Percentiles rank a stretch among this genome's conserved stretches.
Conservation (phyloP, 2,113 vertebrate genomes). For the Nymphicus hollandicus region DNA sequence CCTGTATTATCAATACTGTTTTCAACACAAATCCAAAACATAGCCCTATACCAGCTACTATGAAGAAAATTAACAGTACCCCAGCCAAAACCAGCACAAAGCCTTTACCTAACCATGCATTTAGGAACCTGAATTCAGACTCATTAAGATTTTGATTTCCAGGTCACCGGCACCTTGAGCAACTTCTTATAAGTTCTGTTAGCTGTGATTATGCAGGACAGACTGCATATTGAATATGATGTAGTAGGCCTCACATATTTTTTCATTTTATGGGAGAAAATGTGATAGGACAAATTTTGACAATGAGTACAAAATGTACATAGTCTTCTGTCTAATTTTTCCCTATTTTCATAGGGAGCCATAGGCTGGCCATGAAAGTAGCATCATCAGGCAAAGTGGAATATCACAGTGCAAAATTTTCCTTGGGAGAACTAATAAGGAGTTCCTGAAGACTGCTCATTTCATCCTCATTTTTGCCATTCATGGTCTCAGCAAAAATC, state of each 20-base stretch:
- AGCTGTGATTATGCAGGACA: neutral
- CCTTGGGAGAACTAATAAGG: rapidly evolving
- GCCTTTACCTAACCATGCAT: neutral
- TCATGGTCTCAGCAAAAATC: neutral
- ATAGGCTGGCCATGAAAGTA: neutral
- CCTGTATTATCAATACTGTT: neutral
- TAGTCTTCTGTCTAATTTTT: neutral
- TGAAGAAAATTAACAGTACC: neutral
- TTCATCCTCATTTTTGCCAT: neutral
- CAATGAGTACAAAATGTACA: neutral
- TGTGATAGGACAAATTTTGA: neutral
- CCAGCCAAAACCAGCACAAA: neutral
- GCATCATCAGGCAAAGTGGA: neutral
- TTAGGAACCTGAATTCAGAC: neutral
- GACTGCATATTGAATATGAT: neutral
- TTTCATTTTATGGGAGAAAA: neutral
- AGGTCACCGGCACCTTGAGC: neutral
- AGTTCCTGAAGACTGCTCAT: neutral
- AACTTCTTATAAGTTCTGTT: neutral
- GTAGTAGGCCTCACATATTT: neutral
- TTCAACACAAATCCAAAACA: neutral
- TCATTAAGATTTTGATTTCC: neutral
- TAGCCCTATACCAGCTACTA: neutral
- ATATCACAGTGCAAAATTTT: neutral
- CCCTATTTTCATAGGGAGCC: neutral